phyloP scores from a whole-genome alignment of 1,140 invertebrate genomes.

The Micrasema longulum region DNA sequence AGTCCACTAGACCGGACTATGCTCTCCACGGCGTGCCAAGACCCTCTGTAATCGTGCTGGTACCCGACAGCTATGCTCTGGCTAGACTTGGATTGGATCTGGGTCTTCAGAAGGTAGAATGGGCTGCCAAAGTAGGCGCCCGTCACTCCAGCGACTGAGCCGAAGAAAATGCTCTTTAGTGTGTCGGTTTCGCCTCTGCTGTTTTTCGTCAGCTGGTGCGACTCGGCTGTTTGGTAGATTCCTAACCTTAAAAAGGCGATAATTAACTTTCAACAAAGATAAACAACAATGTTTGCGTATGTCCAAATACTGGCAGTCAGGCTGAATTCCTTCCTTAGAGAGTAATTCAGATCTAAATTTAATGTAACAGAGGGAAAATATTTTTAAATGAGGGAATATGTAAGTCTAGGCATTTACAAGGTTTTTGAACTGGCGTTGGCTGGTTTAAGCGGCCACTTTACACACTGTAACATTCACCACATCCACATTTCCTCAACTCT shows the following conservation, averaged over 20 bases:
- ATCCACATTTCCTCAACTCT: too few species aligned
- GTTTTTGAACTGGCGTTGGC: too few species aligned
- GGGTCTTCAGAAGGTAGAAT: slow-evolving; percentile 86
- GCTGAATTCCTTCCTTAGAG: too few species aligned
- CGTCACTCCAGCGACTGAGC: slow-evolving; percentile 78
- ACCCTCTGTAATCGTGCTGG: slow-evolving; percentile 69
- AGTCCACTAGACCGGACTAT: slow-evolving; percentile 74
- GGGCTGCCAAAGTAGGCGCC: slow-evolving; percentile 84
- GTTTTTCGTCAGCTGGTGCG: slow-evolving; percentile 77
- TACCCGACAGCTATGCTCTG: slow-evolving; percentile 79
- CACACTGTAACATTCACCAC: too few species aligned
- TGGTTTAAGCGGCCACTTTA: too few species aligned
- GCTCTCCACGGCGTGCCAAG: slow-evolving; percentile 68
- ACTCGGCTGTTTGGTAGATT: slow-evolving; percentile 79
- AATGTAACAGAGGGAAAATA: too few species aligned
- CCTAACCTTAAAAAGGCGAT: slow-evolving; percentile 76
- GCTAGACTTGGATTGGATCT: slow-evolving; percentile 78
- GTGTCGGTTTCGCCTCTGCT: slow-evolving; percentile 78
- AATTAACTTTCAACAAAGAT: too few species aligned
- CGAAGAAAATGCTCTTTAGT: slow-evolving; percentile 74
- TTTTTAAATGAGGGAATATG: too few species aligned
- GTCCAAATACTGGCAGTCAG: too few species aligned
- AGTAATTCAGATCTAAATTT: too few species aligned
- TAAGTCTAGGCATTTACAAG: too few species aligned
- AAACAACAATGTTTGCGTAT: too few species aligned